Evolutionary conservation across 2,113 vertebrate species (phyloP), one percentile per base, ranked within the genome.

Genomic region (Sander lucioperca): DNA sequence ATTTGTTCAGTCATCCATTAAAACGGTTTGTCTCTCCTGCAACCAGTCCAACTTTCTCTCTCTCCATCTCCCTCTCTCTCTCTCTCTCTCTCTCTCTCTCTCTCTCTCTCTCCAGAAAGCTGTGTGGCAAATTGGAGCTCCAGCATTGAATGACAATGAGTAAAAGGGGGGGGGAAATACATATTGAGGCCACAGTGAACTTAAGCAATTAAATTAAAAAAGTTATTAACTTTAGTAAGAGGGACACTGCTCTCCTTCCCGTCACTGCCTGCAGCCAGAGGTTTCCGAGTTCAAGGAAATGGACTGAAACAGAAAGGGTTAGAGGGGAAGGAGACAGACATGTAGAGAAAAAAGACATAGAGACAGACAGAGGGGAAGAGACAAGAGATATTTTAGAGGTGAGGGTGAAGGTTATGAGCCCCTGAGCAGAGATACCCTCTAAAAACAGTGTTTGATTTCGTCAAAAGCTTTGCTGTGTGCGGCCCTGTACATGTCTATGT

Each of bases 1-100:
- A 96, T 96, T 94, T 95, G 94, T 94, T 94, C 92, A 94, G 89
- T 92, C 94, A 93, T 95, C 93, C 93, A 94, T 95, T 95, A 94
- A 95, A 96, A 94, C 61, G 69, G 81, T 92, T 89, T 88, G 86
- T 92, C 84, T 89, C 86, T 76, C 71, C 77, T 77, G 72, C 84
- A 79, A 83, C 74, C 67, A 67, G 84, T 89, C 80, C 69, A 65
- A 83, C 84, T 33, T 6, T 53, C 51, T 51, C n/a, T 75, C 15
- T 67, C 64, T 45, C 62, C 23, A 54, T 1, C 72, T 21, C 36
- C 6, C 79, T 47, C 78, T 70, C 70, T 67, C 80, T 76, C 75
- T 74, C 70, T 77, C 80, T 62, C 72, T 19, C 77, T 48, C 63
- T 45, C 57, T 13, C 57, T 75, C 68, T 54, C 76, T 27, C 77